phyloP scores from a whole-genome alignment of 2,797 vertebrate genomes.

The Platalea minor region DNA sequence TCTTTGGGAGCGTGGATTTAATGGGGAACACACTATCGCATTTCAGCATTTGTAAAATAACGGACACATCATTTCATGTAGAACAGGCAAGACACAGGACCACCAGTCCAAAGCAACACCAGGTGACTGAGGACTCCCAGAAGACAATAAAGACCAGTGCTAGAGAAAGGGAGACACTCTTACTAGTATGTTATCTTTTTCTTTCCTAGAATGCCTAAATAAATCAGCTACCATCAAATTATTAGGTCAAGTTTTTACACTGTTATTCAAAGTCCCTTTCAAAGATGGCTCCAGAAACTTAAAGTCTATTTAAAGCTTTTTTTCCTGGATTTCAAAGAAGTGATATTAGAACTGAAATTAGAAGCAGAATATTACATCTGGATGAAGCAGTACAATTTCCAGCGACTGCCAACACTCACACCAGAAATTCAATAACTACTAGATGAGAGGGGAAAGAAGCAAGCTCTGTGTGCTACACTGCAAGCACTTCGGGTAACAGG shows the following conservation, averaged over 20 bases:
- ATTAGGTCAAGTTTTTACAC: background rate
- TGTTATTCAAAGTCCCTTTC: background rate
- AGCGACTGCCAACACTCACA: background rate
- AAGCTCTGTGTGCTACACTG: background rate
- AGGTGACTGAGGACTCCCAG: background rate
- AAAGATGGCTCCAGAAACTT: background rate
- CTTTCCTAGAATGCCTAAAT: background rate
- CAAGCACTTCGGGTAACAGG: background rate
- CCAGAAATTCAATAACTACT: background rate
- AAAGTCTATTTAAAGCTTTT: background rate
- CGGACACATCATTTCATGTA: fast-evolving
- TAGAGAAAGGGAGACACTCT: background rate
- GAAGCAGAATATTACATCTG: background rate
- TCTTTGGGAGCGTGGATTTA: background rate
- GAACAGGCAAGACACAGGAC: background rate
- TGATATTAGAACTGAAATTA: background rate
- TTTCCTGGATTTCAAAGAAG: background rate
- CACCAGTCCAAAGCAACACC: background rate
- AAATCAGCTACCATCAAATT: background rate
- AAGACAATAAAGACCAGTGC: background rate
- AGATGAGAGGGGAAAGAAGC: background rate
- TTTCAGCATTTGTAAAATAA: background rate
- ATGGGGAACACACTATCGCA: background rate
- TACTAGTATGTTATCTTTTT: too few species aligned
- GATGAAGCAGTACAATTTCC: background rate